Evolutionary conservation across 2,797 vertebrate species (phyloP), one percentile per base, ranked within the genome.

Genomic region (Urosaurus nigricauda): DNA sequence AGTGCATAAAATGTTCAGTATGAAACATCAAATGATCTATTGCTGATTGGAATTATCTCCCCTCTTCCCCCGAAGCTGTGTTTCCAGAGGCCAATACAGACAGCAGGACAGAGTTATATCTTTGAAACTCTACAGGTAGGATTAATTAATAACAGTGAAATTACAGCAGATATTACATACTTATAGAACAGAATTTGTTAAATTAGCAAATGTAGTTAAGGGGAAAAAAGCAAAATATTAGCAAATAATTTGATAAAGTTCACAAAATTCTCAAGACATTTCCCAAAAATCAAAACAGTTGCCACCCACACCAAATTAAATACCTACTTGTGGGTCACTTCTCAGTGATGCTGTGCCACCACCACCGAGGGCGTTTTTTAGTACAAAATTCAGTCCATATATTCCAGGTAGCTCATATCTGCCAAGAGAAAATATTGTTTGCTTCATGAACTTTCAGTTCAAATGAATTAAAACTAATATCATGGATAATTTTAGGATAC

Each of bases 391-490:
- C 92, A 99, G 96, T 79, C 95, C 97, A 83, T 97, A 88, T 94
- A 97, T 97, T 91, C 98, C 98, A 7, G 98, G 98, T 85, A 99
- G 96, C 84, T 98, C 97, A 1, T 97, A 98, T 83, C 98, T 98
- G 93, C 26, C 91, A 92, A 94, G 78, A 87, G 68, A 90, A 94
- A 87, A 63, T 60, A n/a, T 73, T 74, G 40, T 70, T 89, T 93
- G 58, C 29, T 14, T 79, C 58, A 47, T 16, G 2, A 40, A 32
- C 17, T 71, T 73, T 17, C 21, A 81, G 73, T 71, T 43, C 16
- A 29, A 37, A 21, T 51, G 16, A 63, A 63, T 40, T 79, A 13
- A 68, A 86, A 35, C 70, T 68, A 8, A 47, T 1, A 26, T n/a
- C 5, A 58, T 32, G 12, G 37, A 78, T 65, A 21, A 81, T 16